Base-by-base conservation (phyloP, 1,140 invertebrate genomes). In the Dreissena rostriformis region DNA sequence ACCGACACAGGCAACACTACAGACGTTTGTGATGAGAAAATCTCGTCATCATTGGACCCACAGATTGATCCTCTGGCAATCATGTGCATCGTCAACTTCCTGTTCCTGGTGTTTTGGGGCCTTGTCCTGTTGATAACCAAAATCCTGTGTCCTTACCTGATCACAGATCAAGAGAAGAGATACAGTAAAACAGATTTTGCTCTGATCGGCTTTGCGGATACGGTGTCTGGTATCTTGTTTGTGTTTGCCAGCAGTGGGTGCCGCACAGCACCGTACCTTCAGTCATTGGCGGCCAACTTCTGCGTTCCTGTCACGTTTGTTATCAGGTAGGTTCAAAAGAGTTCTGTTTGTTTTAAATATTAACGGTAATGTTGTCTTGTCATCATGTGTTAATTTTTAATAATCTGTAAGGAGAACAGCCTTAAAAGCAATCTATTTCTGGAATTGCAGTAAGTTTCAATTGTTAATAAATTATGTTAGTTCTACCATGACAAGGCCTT, bases 211-310 rank as follows among this genome's bases (percentile, higher is more conserved):
- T 61, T 85, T 26, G 61, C 85, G 51, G 85, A 88, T 70, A 77
- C 87, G 17, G 61, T 88, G 6, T 86, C 85, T 0, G 55, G 82
- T 29, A 71, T 88, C 55, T 86, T 78, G 66, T 75, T 86, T 52
- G 82, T 88, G 39, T 88, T 85, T 83, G 85, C 87, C 28, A 82
- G 85, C 5, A 78, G 81, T 71, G 87, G 87, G 28, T 84, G 65
- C 51, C 82, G 87, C n/a, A 88, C 87, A 82, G 85, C 87, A n/a
- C 87, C 87, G 8, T 88, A 88, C 65, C 61, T 88, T 26, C 87
- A 86, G 82, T 85, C 87, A 22, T 0, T 88, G 53, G 84, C 84
- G 17, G 77, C 81, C 17, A 88, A 88, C 66, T 86, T 88, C 65
- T 70, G 79, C 28, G 82, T 88, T 66, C 87, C 87, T 52, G 83